Base-by-base conservation (phyloP, 1,140 invertebrate genomes). In the Macrobrachium rosenbergii region DNA sequence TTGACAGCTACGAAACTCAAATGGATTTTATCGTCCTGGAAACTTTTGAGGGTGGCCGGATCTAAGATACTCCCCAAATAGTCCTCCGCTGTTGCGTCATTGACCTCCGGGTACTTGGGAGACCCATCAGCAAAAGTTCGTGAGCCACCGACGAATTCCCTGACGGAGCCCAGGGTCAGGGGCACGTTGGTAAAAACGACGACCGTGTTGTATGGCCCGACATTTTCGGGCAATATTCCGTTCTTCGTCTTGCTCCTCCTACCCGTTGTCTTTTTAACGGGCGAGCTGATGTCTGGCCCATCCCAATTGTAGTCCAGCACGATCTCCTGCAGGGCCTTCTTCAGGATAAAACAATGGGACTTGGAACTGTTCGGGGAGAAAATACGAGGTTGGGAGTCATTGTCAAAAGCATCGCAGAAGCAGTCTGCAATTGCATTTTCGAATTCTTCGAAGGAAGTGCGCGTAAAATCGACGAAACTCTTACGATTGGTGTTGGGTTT, bases 271-370 rank as follows among this genome's bases (percentile, higher is more conserved):
- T 81, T 75, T 43, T 83, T 89, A 3, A 89, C 88, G 0, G 88
- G 88, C 5, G 88, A 89, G 52, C 81, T 89, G 17, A 89, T 87
- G 83, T 89, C 88, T 21, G 88, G 88, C 14, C 77, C 52, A 67
- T 89, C 88, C 88, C 88, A 89, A 69, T 89, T 89, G 28, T 89
- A 89, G 60, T 89, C 88, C 17, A 88, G 69, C 5, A 89, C 23
- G 11, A 87, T 85, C 77, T 89, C 88, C 69, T 89, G 88, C 76
- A 89, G 79, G 17, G 82, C 82, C 45, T 89, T 89, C 63, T 88
- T 89, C 69, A 89, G 73, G 72, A 88, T 88, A 62, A 75, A 89
- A 69, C 67, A 84, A 21, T 89, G 88, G 21, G 88, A 60, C 37
- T 85, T 72, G 21, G 21, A 14, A 43, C 2, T 14, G 19, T 80